Evolutionary conservation across 2,113 vertebrate species (phyloP), one percentile per base, ranked within the genome.

Genomic region (Apodemus sylvaticus): DNA sequence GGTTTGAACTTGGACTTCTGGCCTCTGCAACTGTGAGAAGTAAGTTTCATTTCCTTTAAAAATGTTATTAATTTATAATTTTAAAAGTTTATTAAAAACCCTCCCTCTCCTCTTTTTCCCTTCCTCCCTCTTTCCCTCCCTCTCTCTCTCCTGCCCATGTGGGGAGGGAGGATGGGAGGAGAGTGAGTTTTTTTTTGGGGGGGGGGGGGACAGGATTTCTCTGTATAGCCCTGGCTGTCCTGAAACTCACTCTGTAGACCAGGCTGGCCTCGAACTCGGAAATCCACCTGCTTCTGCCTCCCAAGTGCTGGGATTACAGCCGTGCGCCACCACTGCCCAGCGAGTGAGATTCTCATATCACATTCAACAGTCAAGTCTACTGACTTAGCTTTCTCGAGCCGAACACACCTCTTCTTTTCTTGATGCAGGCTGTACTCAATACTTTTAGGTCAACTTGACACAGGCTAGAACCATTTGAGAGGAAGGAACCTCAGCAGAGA

Each of bases 111-210:
- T 58, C 16, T 7, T 22, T 7, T 60, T 48, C 22, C 17, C 22
- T 26, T 6, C 45, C 22, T 7, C 7, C 2, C 60, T 16, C 22
- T 8, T 7, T 22, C 60, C 7, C 8, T 7, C 7, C 3, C 26
- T 5, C 26, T 29, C 22, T 11, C 26, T 64, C 3, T 62, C 20
- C 22, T 7, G 24, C n/a, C 24, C 42, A 45, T 20, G 26, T 85
- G 26, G 34, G 42, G 29, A 16, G 58, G 16, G 8, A 31, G 24
- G 42, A 36, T 10, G 4, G 39, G 11, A 34, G 11, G 83, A 42
- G n/a, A n/a, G n/a, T n/a, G n/a, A n/a, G n/a, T n/a, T n/a, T n/a
- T n/a, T n/a, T n/a, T n/a, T n/a, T n/a, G n/a, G n/a, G n/a, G n/a
- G n/a, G n/a, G n/a, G n/a, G n/a, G n/a, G n/a, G n/a, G n/a, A n/a